These are phyloP conservation scores for Orthonyx spaldingii DNA, from an alignment of 2,113 vertebrate genomes.

Conservation along the genomic window DNA sequence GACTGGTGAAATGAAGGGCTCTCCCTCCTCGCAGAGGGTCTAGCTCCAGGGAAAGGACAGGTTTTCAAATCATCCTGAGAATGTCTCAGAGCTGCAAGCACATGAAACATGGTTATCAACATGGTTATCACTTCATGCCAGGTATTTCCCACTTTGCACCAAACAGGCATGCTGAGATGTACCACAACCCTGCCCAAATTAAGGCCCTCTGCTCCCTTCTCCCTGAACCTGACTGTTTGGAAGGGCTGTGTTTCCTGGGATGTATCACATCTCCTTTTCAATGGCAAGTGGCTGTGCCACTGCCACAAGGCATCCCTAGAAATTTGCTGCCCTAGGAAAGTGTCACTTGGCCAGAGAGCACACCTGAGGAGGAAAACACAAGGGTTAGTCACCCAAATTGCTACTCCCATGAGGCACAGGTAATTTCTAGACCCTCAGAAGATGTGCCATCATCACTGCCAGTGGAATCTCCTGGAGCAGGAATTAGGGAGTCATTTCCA, in stretches of 20 bases:
- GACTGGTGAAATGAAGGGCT: neutral
- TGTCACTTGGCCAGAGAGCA: neutral
- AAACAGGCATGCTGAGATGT: accelerated
- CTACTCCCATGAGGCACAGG: neutral
- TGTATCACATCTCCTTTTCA: neutral
- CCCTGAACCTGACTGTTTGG: neutral
- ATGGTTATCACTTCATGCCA: neutral
- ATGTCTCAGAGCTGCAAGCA: neutral
- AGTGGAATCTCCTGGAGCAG: neutral
- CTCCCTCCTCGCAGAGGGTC: neutral
- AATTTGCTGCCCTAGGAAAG: neutral
- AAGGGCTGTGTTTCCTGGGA: neutral
- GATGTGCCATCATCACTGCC: accelerated
- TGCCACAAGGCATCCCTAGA: accelerated
- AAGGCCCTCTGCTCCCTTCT: neutral
- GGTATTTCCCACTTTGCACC: neutral
- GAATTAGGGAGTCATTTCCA: neutral
- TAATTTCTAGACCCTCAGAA: neutral
- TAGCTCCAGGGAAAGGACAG: neutral
- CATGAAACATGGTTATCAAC: neutral
- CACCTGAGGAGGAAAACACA: neutral
- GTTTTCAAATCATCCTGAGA: neutral
- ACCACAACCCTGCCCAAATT: neutral
- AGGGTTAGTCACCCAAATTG: neutral
- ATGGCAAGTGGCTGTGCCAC: neutral